Conservation (phyloP, 2,797 vertebrate species). For the Ciconia nigra region DNA sequence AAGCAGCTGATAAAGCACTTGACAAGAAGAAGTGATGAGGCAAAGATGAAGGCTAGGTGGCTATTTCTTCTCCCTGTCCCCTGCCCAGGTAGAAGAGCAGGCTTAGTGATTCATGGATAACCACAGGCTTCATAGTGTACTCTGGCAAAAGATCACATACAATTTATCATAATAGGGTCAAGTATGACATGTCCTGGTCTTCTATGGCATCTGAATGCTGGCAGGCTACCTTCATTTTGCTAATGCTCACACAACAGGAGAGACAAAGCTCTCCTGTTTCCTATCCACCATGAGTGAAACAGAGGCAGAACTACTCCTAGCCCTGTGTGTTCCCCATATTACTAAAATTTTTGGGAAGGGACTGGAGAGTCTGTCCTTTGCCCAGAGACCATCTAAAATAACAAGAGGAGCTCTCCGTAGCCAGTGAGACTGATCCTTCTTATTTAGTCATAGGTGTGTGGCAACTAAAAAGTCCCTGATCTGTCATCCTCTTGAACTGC, state of each 20-base stretch:
- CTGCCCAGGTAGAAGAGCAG: background rate
- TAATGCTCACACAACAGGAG: background rate
- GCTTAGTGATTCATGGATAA: background rate
- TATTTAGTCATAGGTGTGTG: background rate
- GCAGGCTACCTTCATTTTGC: background rate
- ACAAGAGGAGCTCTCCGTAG: background rate
- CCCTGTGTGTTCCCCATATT: background rate
- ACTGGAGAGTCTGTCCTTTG: background rate
- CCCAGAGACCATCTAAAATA: background rate
- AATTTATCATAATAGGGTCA: background rate
- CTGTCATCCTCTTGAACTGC: background rate
- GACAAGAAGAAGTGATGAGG: background rate
- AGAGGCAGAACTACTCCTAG: background rate
- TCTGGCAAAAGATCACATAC: background rate
- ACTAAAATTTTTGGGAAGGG: background rate
- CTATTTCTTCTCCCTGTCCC: background rate
- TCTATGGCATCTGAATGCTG: background rate
- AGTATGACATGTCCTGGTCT: fast-evolving
- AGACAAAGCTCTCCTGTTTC: background rate
- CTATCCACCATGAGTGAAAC: background rate
- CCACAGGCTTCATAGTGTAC: background rate
- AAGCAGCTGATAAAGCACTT: background rate
- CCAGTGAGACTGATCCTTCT: background rate
- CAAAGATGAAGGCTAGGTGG: background rate
- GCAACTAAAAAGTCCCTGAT: background rate